Percentiles rank a stretch among this genome's conserved stretches.
These are phyloP conservation scores for Carassius auratus DNA, from an alignment of 2,113 vertebrate species.

Conservation along the genomic window DNA sequence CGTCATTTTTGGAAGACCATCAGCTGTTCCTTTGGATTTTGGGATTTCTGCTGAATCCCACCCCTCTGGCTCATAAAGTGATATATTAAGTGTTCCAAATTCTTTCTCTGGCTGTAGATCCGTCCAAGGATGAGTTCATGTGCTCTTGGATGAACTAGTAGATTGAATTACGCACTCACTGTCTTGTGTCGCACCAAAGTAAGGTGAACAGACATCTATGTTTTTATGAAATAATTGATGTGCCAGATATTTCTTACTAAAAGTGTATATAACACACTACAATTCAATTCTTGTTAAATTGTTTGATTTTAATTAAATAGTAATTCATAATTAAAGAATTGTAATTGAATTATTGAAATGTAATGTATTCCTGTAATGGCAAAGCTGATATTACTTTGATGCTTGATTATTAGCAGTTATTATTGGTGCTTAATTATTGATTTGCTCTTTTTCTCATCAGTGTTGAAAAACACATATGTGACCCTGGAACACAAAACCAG, in stretches of 20 bases:
- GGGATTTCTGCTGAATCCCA: constrained; percentile 25
- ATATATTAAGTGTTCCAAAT: constrained; percentile 16
- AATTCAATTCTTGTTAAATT: too few relatives aligned
- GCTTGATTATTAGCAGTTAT: too few relatives aligned
- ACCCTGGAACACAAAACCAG: too few relatives aligned
- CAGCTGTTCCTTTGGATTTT: constrained; percentile 21
- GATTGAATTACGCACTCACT: constrained; percentile 19
- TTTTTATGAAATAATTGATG: neutral
- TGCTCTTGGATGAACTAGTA: constrained; percentile 27
- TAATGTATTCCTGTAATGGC: too few relatives aligned
- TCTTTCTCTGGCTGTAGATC: constrained; percentile 20
- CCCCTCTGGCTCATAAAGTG: constrained; percentile 6
- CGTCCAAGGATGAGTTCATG: constrained; percentile 31
- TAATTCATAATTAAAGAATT: too few relatives aligned
- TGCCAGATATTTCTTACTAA: neutral
- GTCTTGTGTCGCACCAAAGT: neutral
- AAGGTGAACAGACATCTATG: neutral
- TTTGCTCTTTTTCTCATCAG: too few relatives aligned
- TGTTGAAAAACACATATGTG: too few relatives aligned
- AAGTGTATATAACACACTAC: neutral
- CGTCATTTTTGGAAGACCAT: constrained; percentile 14
- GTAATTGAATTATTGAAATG: too few relatives aligned
- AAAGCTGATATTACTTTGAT: too few relatives aligned
- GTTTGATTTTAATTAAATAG: too few relatives aligned
- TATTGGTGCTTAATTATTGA: too few relatives aligned